Base-by-base conservation (phyloP, 1,140 invertebrate species). In the Zaprionus camerounensis region DNA sequence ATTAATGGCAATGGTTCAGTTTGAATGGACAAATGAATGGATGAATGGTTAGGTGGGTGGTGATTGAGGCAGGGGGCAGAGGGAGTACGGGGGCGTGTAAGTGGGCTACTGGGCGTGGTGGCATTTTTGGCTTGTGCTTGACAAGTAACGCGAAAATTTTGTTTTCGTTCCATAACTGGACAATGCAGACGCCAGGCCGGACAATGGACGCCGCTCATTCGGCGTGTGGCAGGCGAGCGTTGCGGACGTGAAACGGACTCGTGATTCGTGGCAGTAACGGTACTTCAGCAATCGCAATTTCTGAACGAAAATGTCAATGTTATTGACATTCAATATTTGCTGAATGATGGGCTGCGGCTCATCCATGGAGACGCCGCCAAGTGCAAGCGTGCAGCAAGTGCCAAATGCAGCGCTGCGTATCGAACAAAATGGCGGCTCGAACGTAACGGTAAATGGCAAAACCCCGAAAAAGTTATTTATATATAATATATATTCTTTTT, bases 281-380 rank as follows among this genome's bases (percentile, higher is more conserved):
- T 49, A 49, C 44, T 22, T 49, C 2, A 20, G 38, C 34, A 34
- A 20, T 62, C 71, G 67, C 34, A 61, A 59, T 72, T 55, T 63
- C 31, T 22, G 41, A 75, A 75, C 31, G 38, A 90, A 74, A 76
- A 87, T 87, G 84, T 65, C 78, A 78, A 58, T 55, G 62, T 15
- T 38, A 22, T 44, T 41, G 28, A 56, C 51, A 56, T 46, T 6
- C 4, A 15, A 28, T 15, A 64, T 63, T 67, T 76, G 56, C 34
- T 82, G 76, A 84, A 78, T 76, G 67, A 92, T 92, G 91, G 91
- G 91, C 78, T 92, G 91, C 68, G 87, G 91, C 78, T 92, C 91
- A 62, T 92, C 91, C 28, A 83, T 92, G 87, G 91, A 92, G 56
- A 76, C 76, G 51, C 59, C 64, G 70, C n/a, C 76, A 55, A 83